Conservation (phyloP, 2,113 vertebrate genomes). For the Colistium nudipinnis region DNA sequence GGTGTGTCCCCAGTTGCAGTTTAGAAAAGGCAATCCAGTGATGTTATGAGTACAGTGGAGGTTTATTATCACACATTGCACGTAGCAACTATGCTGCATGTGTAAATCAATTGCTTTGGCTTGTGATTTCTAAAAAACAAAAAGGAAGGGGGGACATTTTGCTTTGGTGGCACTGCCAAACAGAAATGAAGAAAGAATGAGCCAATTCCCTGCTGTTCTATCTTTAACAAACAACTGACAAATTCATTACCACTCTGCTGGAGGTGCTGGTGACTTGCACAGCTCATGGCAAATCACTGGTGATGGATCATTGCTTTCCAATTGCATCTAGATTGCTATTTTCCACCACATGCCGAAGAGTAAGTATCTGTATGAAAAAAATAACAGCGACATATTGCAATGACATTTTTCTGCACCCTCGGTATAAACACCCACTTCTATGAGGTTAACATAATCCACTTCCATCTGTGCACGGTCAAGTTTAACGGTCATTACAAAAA, state of each 20-base stretch:
- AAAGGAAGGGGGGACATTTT: neutral
- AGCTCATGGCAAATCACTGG: neutral
- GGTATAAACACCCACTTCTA: neutral
- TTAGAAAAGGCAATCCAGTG: too few species aligned
- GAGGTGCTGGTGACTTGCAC: neutral
- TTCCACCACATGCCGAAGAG: neutral
- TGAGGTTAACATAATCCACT: neutral
- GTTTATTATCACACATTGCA: slow-evolving; percentile 28
- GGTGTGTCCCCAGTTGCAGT: too few species aligned
- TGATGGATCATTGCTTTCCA: slow-evolving; percentile 15
- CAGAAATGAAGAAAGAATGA: slow-evolving; percentile 26
- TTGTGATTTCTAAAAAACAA: slow-evolving; percentile 14
- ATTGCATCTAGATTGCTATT: slow-evolving; percentile 16
- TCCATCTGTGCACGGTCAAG: too few species aligned
- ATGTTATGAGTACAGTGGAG: slow-evolving; percentile 1
- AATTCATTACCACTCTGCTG: slow-evolving; percentile 27
- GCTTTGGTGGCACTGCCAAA: neutral
- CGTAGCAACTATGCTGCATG: neutral
- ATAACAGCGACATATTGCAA: neutral
- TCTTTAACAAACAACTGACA: slow-evolving; percentile 14
- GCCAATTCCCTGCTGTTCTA: slow-evolving; percentile 14
- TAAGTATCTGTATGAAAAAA: slow-evolving; percentile 11
- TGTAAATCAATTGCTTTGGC: slow-evolving; percentile 21
- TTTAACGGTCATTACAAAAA: too few species aligned
- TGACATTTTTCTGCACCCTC: neutral